Evolutionary conservation across 2,888 invertebrate species (phyloP), one percentile per base, ranked within the genome.

Genomic region (Brassicogethes aeneus): DNA sequence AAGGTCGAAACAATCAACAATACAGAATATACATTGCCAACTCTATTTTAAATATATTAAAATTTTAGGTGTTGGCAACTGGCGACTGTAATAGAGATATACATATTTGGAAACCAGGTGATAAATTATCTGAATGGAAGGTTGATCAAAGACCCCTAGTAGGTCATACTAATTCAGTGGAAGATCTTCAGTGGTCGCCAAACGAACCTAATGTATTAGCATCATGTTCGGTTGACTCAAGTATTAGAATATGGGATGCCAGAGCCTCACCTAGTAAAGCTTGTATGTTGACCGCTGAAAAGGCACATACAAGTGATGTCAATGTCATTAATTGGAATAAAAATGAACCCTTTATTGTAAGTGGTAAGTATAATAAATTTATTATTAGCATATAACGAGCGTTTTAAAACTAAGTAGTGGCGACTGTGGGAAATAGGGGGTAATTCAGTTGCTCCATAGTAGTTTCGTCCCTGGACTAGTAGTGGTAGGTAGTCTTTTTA

Each of bases 171-270:
- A 81, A 77, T 36, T 96, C 96, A 16, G 91, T 99, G 8, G 99
- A 99, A 73, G 99, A 99, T 67, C 73, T 99, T 47, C 96, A 97
- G 61, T 99, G 99, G 99, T 96, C 96, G 43, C 96, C 96, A 1
- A 94, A 84, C 70, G 99, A 99, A 71, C 74, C 75, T 52, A 79
- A 86, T 70, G 94, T 94, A 1, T 69, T 92, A 38, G 90, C 91
- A 29, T 85, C 91, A 7, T 91, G 90, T 69, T 91, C 91, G 15
- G 84, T 89, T 2, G 92, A 92, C 61, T 86, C 81, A 70, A 82
- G 85, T 46, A 87, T 99, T 49, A 81, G 93, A 55, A 85, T 99
- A 60, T 99, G 97, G 97, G 99, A 99, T 66, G 83, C 85, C 3
- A 76, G 99, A 62, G 87, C 83, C 2, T 74, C 83, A 2, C 88